Percentiles rank a stretch among this genome's conserved stretches.
These are phyloP conservation scores for rabbit (Oryctolagus cuniculus) DNA, from an alignment of 2,113 vertebrate species.

Conservation along the genomic window mOryCun1.1 NC_091435.1:20150501-20151000, in stretches of 20 bases:
- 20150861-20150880: not conserved
- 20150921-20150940: not conserved
- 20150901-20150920: not conserved
- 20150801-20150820: not conserved
- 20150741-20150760: not conserved
- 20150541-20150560: not conserved
- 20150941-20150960: not conserved
- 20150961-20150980: not conserved
- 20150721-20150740: not conserved
- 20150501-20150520: not conserved
- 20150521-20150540: not conserved
- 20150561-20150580: not conserved
- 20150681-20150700: not conserved
- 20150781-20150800: not conserved
- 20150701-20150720: not conserved
- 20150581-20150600: not conserved
- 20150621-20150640: not conserved
- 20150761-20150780: not conserved
- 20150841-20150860: constrained; percentile 2
- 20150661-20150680: not conserved
- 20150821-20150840: not conserved
- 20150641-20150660: not conserved
- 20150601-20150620: not conserved
- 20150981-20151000: not conserved
- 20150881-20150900: not conserved